These are phyloP conservation scores for Anadara kagoshimensis DNA, from an alignment of 1,140 invertebrate species.

Conservation along the genomic window DNA sequence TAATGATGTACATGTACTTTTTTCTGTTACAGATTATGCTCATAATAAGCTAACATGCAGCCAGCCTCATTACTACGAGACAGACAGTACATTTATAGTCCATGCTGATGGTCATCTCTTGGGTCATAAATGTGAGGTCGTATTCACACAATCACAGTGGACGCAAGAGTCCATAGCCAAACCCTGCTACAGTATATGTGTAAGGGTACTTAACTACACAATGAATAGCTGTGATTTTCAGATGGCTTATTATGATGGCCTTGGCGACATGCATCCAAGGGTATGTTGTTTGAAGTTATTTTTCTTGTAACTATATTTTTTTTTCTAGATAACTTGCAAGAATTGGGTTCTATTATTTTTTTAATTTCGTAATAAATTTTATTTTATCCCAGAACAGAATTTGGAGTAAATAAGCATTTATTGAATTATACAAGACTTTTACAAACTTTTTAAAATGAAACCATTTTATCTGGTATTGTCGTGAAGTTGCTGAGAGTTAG, in stretches of 20 bases:
- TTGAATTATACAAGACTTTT: too few species aligned
- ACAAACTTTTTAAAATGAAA: too few species aligned
- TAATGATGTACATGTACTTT: too few species aligned
- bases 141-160: constrained; percentile 28
- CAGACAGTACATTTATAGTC: constrained; percentile 30
- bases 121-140: constrained; percentile 29
- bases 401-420: too few species aligned
- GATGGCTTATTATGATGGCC: constrained; percentile 51
- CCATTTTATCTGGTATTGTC: too few species aligned
- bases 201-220: constrained; percentile 35
- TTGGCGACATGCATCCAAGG: constrained; percentile 42
- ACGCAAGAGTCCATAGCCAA: constrained; percentile 17
- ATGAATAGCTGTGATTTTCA: constrained; percentile 48
- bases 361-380: not conserved
- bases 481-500: too few species aligned
- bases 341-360: not conserved
- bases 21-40: constrained; percentile 24
- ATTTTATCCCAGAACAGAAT: not conserved
- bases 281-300: constrained; percentile 18
- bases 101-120: constrained; percentile 16
- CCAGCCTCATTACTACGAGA: constrained; percentile 24
- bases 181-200: constrained; percentile 34
- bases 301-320: not conserved
- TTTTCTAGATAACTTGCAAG: not conserved
- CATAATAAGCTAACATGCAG: constrained; percentile 15